These are phyloP conservation scores for Columba guinea DNA, from an alignment of 2,797 vertebrate species.

Conservation along the genomic window DNA sequence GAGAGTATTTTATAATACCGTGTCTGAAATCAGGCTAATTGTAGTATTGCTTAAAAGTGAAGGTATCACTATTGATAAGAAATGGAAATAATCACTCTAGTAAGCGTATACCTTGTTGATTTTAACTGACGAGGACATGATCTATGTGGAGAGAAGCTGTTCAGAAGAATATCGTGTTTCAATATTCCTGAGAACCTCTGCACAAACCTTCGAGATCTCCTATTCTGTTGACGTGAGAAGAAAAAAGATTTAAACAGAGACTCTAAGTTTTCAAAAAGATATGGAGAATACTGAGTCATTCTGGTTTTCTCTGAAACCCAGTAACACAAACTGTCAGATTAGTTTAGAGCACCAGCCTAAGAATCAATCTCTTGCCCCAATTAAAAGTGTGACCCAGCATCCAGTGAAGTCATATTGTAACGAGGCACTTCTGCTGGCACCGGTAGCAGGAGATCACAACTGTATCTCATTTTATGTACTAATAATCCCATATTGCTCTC, in stretches of 20 bases:
- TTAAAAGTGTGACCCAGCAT: background rate
- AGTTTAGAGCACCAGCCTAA: background rate
- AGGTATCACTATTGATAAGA: background rate
- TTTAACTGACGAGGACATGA: background rate
- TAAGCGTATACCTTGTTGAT: background rate
- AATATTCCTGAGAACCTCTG: background rate
- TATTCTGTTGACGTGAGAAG: background rate
- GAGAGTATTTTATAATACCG: background rate
- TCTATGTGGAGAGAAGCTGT: background rate
- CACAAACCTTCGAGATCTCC: background rate
- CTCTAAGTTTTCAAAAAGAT: background rate
- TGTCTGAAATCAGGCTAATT: background rate
- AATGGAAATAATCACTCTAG: background rate
- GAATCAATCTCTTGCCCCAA: background rate
- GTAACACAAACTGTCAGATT: background rate
- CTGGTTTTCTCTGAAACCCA: background rate
- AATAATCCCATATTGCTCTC: constrained; percentile 38
- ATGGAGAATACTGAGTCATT: background rate
- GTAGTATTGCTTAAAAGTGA: background rate
- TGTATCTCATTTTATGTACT: constrained; percentile 19
- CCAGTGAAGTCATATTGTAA: background rate
- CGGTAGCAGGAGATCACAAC: background rate
- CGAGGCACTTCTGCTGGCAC: background rate
- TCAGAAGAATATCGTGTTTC: background rate
- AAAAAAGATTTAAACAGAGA: background rate